These are phyloP conservation scores for Labroides dimidiatus DNA, from an alignment of 2,797 vertebrate species.

Conservation along the genomic window DNA sequence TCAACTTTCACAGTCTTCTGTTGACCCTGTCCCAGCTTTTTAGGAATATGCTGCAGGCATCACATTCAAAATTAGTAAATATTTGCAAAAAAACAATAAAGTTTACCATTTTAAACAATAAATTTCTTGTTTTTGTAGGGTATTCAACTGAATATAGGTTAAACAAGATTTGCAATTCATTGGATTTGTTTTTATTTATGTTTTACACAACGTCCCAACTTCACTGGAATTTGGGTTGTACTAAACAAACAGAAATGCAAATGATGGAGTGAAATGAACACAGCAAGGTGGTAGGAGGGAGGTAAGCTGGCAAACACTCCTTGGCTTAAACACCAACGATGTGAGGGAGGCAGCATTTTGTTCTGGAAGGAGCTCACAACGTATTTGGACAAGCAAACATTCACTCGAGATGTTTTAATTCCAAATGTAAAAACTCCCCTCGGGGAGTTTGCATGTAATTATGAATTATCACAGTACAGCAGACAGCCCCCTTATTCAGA, in stretches of 20 bases:
- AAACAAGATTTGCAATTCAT: too few species aligned
- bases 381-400: conserved; percentile 67
- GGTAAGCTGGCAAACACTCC: conserved; percentile 27
- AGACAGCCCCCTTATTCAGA: conserved; percentile 48
- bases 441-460: conserved; percentile 75
- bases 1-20: too few species aligned
- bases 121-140: too few species aligned
- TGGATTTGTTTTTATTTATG: too few species aligned
- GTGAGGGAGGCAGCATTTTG: conserved; percentile 51
- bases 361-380: conserved; percentile 64
- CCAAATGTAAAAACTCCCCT: conserved; percentile 63
- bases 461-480: conserved; percentile 71
- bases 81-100: too few species aligned
- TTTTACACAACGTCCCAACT: too few species aligned
- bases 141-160: too few species aligned
- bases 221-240: too few species aligned
- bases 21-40: too few species aligned
- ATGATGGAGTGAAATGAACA: conserved; percentile 28
- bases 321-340: conserved; percentile 30
- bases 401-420: conserved; percentile 69
- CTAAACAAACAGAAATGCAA: conserved; percentile 43
- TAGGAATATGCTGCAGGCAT: too few species aligned
- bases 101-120: too few species aligned
- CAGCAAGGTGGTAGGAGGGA: conserved; percentile 29
- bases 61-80: too few species aligned